Conservation (phyloP, 2,888 invertebrate species). For the Cinara cedri region DNA sequence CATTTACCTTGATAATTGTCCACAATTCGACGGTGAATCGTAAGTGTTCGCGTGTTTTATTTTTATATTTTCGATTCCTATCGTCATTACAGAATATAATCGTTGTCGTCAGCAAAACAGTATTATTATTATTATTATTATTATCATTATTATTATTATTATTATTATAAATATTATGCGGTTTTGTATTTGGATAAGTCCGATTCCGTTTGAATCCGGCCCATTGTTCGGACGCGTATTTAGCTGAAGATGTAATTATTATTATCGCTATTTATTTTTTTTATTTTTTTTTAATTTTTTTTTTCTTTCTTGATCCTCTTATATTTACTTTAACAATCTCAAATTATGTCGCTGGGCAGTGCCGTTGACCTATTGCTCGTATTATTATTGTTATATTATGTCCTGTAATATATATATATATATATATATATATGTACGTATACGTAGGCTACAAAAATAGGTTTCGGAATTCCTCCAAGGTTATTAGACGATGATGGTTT, state of each 20-base stretch:
- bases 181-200: not conserved
- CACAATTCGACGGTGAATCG: constrained; percentile 17
- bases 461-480: not conserved
- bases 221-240: not conserved
- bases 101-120: constrained; percentile 21
- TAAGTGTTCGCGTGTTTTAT: not conserved
- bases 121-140: too few relatives aligned
- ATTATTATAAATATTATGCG: constrained; percentile 8
- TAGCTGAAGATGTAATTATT: constrained; percentile 13
- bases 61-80: not conserved
- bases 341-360: not conserved
- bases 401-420: too few relatives aligned
- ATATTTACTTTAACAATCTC: not conserved
- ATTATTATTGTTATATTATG: not conserved
- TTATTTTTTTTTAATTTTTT: not conserved
- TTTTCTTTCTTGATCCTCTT: not conserved
- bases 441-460: not conserved
- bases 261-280: not conserved
- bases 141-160: not conserved
- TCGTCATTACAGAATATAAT: too few relatives aligned
- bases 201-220: constrained; percentile 8
- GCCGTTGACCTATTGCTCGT: not conserved
- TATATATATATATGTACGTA: not conserved
- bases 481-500: not conserved
- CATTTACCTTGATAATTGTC: constrained; percentile 22